phyloP scores from a whole-genome alignment of 2,888 invertebrate genomes.

The Parnassius mnemosyne region DNA sequence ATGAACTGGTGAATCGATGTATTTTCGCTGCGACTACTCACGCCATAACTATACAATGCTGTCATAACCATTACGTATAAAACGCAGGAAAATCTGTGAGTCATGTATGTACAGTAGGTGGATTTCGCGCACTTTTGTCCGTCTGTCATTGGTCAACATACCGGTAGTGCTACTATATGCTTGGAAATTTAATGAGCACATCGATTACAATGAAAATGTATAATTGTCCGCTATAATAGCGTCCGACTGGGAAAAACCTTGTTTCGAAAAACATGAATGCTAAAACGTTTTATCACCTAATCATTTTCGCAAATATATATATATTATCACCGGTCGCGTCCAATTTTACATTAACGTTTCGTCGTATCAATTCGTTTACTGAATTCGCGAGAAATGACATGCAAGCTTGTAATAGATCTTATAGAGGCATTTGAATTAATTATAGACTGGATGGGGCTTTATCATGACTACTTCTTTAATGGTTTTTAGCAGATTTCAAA shows the following conservation, averaged over 20 bases:
- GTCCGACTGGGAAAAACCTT: conserved; percentile 34
- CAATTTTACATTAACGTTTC: background rate
- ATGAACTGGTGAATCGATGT: conserved; percentile 18
- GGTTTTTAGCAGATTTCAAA: background rate
- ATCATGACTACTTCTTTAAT: conserved; percentile 5
- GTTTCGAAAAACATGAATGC: conserved; percentile 17
- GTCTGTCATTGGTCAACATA: conserved; percentile 54
- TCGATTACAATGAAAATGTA: conserved; percentile 34
- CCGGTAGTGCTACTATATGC: conserved; percentile 34
- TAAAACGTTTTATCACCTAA: conserved; percentile 17
- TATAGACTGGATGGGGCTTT: background rate
- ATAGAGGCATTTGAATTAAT: conserved; percentile 1
- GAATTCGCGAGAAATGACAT: background rate
- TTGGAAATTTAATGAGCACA: conserved; percentile 38
- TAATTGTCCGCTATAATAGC: conserved; percentile 28
- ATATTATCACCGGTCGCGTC: background rate
- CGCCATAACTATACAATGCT: conserved; percentile 36
- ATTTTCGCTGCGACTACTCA: conserved; percentile 25
- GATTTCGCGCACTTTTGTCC: conserved; percentile 73
- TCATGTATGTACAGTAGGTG: conserved; percentile 52
- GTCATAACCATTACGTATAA: conserved; percentile 48
- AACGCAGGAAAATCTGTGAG: conserved; percentile 59
- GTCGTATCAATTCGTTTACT: background rate
- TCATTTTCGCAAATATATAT: conserved; percentile 6
- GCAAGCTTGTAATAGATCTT: background rate